A percentile compares a stretch with the other conserved stretches of the same genome.
phyloP scores from a whole-genome alignment of 1,140 invertebrate species.

The Brachionus manjavacas region DNA sequence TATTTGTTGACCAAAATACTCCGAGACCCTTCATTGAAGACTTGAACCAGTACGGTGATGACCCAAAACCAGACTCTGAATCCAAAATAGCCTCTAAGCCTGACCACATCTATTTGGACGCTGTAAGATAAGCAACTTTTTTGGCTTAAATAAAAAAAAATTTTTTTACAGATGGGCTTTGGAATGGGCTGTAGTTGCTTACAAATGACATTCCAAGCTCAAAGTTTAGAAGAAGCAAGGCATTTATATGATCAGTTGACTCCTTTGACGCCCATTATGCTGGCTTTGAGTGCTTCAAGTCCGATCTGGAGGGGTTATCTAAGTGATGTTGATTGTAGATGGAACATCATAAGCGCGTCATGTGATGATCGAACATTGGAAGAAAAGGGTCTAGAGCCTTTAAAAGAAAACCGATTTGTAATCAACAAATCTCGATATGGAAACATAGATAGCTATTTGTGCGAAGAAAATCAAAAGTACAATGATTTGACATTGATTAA shows the following conservation, averaged over 20 bases:
- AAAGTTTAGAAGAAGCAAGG: constrained; percentile 89
- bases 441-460: constrained; percentile 93
- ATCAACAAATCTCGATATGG: constrained; percentile 96
- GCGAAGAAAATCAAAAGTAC: constrained; percentile 75
- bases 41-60: constrained; percentile 20
- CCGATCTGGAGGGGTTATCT: constrained; percentile 87
- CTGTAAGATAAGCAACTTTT: constrained; percentile 50
- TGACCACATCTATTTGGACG: constrained; percentile 91
- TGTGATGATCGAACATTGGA: constrained; percentile 91
- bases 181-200: constrained; percentile 98
- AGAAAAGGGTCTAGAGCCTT: constrained; percentile 68
- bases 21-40: constrained; percentile 64
- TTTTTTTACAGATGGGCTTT: constrained; percentile 74
- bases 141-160: not conserved
- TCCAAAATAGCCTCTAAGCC: not conserved
- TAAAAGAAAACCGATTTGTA: constrained; percentile 64
- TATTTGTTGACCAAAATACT: constrained; percentile 77
- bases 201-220: constrained; percentile 81
- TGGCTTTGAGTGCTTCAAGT: constrained; percentile 92
- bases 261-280: constrained; percentile 91
- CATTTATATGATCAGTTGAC: constrained; percentile 94
- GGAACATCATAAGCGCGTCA: constrained; percentile 87
- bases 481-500: constrained; percentile 85
- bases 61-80: not conserved
- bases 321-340: constrained; percentile 90